phyloP scores from a whole-genome alignment of 2,113 vertebrate genomes.

The Probosciger aterrimus region DNA sequence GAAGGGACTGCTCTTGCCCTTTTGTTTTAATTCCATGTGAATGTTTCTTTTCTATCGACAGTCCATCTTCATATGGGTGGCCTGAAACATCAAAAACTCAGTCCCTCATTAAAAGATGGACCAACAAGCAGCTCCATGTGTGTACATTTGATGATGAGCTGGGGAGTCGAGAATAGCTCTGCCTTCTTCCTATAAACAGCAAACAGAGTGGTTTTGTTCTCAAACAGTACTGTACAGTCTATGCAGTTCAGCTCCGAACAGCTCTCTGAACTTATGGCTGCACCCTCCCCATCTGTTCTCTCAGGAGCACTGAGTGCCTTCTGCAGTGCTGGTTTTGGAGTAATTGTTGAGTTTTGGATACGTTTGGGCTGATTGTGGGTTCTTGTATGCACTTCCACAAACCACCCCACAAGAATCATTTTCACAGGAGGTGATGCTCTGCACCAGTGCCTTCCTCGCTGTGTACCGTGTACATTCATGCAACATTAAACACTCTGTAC shows the following conservation, averaged over 20 bases:
- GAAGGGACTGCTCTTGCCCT: not conserved
- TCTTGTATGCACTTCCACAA: not conserved
- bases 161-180: not conserved
- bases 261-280: not conserved
- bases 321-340: not conserved
- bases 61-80: slow-evolving; percentile 22
- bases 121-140: not conserved
- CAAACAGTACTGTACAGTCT: slow-evolving; percentile 28
- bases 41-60: not conserved
- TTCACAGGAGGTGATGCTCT: not conserved
- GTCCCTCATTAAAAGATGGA: not conserved
- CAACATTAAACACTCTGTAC: slow-evolving; percentile 11
- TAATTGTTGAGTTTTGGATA: not conserved
- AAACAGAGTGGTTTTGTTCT: slow-evolving; percentile 61
- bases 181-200: not conserved
- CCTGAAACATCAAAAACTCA: not conserved
- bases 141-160: slow-evolving; percentile 14
- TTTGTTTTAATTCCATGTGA: not conserved
- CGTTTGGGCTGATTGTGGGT: not conserved
- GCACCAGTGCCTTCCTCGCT: not conserved
- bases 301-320: not conserved
- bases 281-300: not conserved
- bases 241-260: not conserved
- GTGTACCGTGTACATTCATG: slow-evolving; percentile 10
- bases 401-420: not conserved